These are phyloP conservation scores for Gila orcuttii DNA, from an alignment of 2,113 vertebrate genomes.

Conservation along the genomic window DNA sequence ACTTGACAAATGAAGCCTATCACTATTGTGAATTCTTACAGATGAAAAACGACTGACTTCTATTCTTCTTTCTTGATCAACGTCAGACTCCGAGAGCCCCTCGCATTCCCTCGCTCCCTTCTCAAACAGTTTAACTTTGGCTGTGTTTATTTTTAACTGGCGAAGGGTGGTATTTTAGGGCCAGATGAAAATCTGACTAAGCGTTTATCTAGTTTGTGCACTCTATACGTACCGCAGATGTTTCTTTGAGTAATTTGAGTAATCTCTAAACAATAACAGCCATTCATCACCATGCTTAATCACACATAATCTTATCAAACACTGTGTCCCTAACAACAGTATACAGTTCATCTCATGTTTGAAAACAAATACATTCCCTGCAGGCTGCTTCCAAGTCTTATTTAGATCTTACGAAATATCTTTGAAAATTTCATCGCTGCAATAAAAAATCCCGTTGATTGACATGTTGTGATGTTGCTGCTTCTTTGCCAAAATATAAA, in stretches of 20 bases:
- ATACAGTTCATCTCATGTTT: slow-evolving; percentile 30
- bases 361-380: slow-evolving; percentile 22
- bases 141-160: slow-evolving; percentile 29
- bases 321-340: slow-evolving; percentile 9
- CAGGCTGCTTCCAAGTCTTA: not conserved
- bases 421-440: not conserved
- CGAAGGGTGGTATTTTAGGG: not conserved
- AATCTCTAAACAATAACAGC: slow-evolving; percentile 30
- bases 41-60: slow-evolving; percentile 50
- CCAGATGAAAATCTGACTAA: slow-evolving; percentile 11
- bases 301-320: slow-evolving; percentile 45
- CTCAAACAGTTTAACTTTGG: slow-evolving; percentile 26
- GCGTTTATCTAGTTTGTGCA: not conserved
- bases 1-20: slow-evolving; percentile 60
- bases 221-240: slow-evolving; percentile 36
- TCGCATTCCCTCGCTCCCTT: not conserved
- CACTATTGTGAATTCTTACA: slow-evolving; percentile 40
- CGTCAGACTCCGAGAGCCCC: slow-evolving; percentile 10
- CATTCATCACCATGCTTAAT: slow-evolving; percentile 27
- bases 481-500: not conserved
- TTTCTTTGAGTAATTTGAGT: slow-evolving; percentile 41
- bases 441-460: slow-evolving; percentile 20
- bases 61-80: slow-evolving; percentile 38
- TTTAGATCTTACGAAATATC: slow-evolving; percentile 1
- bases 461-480: slow-evolving; percentile 16